These are phyloP conservation scores for Drosophila quadrilineata DNA, from an alignment of 1,140 invertebrate species.

Conservation along the genomic window DNA sequence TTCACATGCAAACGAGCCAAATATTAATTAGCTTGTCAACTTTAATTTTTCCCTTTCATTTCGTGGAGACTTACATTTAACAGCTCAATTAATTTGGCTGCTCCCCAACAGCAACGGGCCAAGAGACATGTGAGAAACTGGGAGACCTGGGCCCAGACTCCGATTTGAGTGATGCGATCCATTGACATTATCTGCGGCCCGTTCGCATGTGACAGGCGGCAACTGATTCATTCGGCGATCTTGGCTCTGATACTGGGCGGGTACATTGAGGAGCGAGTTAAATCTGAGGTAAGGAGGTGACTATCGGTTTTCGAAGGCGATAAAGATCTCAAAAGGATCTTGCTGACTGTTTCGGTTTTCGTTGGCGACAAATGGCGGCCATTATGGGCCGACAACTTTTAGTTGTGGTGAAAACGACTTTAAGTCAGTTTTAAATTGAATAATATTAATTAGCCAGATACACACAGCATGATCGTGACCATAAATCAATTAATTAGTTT, in stretches of 20 bases:
- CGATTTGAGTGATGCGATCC: conserved; percentile 72
- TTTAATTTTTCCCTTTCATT: conserved; percentile 76
- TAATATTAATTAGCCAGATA: conserved; percentile 75
- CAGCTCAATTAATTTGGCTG: conserved; percentile 73
- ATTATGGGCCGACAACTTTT: conserved; percentile 74
- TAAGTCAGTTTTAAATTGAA: conserved; percentile 74
- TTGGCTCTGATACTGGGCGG: not conserved
- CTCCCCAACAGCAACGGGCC: conserved; percentile 15
- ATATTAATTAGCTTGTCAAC: conserved; percentile 73
- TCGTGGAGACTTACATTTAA: conserved; percentile 72
- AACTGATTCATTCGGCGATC: conserved; percentile 61
- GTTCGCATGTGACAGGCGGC: conserved; percentile 63
- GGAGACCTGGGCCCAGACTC: conserved; percentile 23
- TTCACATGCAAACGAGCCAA: conserved; percentile 63
- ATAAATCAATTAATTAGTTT: conserved; percentile 80
- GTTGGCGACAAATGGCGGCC: conserved; percentile 60
- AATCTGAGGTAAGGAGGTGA: conserved; percentile 20
- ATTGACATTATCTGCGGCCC: conserved; percentile 69
- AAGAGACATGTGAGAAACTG: too few species aligned
- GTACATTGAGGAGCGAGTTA: not conserved
- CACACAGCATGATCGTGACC: conserved; percentile 55
- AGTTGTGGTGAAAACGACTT: conserved; percentile 79
- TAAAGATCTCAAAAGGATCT: conserved; percentile 80
- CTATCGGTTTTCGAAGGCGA: conserved; percentile 54
- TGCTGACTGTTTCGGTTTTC: conserved; percentile 55